phyloP scores from a whole-genome alignment of 2,797 vertebrate species.

The Lagocephalus sceleratus region DNA sequence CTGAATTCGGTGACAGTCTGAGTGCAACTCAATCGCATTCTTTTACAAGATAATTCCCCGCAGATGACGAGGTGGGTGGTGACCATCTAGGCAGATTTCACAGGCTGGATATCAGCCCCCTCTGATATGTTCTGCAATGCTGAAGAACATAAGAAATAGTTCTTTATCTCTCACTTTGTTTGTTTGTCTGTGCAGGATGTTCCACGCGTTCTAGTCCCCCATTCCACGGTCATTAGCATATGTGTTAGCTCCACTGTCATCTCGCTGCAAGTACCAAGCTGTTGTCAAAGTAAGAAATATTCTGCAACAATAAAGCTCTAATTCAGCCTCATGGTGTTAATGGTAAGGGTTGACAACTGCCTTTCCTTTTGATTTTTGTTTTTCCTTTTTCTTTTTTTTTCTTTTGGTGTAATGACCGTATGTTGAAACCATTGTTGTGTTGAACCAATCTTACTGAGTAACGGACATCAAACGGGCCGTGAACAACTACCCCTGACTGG shows the following conservation, averaged over 20 bases:
- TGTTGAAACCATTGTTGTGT: slow-evolving; percentile 46
- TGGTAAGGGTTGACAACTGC: slow-evolving; percentile 65
- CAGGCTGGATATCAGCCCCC: slow-evolving; percentile 21
- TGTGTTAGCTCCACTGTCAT: slow-evolving; percentile 50
- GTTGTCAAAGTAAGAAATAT: slow-evolving; percentile 53
- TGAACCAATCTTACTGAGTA: slow-evolving; percentile 45
- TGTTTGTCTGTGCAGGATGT: slow-evolving; percentile 43
- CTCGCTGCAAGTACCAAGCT: slow-evolving; percentile 49
- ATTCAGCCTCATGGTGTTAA: slow-evolving; percentile 53
- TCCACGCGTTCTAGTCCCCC: slow-evolving; percentile 38
- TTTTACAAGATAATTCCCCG: slow-evolving; percentile 17
- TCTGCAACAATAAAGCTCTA: slow-evolving; percentile 54
- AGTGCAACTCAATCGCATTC: slow-evolving; percentile 25
- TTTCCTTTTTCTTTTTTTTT: slow-evolving; percentile 59
- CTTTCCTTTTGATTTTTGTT: slow-evolving; percentile 44
- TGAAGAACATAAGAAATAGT: slow-evolving; percentile 31
- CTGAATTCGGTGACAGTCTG: slow-evolving; percentile 9
- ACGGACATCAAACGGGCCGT: slow-evolving; percentile 55
- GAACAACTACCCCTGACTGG: slow-evolving; percentile 42
- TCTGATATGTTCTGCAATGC: slow-evolving; percentile 48
- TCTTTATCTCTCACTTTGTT: slow-evolving; percentile 30
- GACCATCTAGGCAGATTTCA: slow-evolving; percentile 21
- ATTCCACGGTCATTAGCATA: slow-evolving; percentile 48
- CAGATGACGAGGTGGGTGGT: slow-evolving; percentile 10
- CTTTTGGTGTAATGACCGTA: slow-evolving; percentile 65